Conservation (phyloP, 1,140 invertebrate species). For the Procambarus clarkii region DNA sequence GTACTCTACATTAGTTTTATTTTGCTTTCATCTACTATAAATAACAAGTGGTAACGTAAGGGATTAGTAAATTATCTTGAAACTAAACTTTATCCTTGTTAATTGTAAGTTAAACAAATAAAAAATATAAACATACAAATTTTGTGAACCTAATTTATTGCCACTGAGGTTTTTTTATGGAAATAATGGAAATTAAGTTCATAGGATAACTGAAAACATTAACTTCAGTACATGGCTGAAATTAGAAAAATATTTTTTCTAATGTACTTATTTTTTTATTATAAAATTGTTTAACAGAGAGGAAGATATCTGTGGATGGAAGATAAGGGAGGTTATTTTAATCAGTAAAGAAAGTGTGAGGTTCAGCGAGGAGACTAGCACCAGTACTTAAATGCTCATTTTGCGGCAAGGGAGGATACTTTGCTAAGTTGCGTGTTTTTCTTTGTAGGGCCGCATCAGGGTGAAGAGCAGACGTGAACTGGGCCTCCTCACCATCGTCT, state of each 20-base stretch:
- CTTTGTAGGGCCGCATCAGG: constrained; percentile 70
- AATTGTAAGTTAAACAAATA: too few species aligned
- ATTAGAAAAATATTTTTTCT: not conserved
- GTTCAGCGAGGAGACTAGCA: not conserved
- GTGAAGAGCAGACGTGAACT: constrained; percentile 67
- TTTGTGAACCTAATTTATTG: too few species aligned
- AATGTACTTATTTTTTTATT: not conserved
- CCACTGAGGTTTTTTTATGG: too few species aligned
- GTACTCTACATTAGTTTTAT: too few species aligned
- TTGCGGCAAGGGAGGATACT: constrained; percentile 25
- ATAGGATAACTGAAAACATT: not conserved
- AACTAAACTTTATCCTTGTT: too few species aligned
- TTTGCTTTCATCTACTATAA: too few species aligned
- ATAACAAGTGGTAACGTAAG: too few species aligned
- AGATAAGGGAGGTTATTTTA: not conserved
- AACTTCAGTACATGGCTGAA: not conserved
- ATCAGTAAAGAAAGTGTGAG: not conserved
- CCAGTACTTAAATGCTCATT: not conserved
- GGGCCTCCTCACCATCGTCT: constrained; percentile 63
- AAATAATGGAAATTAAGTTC: not conserved
- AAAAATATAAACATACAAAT: too few species aligned
- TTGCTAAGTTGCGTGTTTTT: constrained; percentile 67
- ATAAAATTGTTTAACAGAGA: not conserved
- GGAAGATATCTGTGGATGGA: constrained; percentile 27
- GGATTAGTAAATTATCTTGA: too few species aligned